Conservation (phyloP, 2,888 invertebrate genomes). For the Campoletis raptor region DNA sequence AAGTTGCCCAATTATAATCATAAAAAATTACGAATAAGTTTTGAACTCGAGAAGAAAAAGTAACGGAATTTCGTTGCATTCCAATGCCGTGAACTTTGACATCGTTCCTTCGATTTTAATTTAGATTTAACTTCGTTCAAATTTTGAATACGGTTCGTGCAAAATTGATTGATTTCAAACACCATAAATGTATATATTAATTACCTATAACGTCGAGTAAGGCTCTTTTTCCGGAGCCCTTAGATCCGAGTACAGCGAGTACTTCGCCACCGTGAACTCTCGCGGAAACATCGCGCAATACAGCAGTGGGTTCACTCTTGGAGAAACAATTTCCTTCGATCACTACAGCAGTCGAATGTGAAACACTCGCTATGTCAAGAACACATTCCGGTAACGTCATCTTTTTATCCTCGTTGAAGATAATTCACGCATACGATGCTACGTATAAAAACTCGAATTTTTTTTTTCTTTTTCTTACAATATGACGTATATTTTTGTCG, state of each 20-base stretch:
- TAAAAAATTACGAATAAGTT: no score
- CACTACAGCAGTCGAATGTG: constrained; percentile 87
- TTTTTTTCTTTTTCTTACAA: constrained; percentile 2
- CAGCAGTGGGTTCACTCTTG: constrained; percentile 86
- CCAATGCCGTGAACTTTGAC: no score
- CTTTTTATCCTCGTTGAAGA: constrained; percentile 77
- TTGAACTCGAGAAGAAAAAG: no score
- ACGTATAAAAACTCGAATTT: not conserved
- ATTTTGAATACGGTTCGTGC: no score
- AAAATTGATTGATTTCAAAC: not conserved
- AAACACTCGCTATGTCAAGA: constrained; percentile 94
- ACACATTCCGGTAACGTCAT: constrained; percentile 95
- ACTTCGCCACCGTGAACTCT: constrained; percentile 97
- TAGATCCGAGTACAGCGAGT: constrained; percentile 96
- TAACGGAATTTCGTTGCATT: no score
- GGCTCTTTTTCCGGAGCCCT: constrained; percentile 98
- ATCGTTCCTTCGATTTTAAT: no score
- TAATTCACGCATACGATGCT: constrained; percentile 10
- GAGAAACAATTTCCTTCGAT: constrained; percentile 80
- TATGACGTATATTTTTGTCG: constrained; percentile 9
- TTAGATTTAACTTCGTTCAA: no score
- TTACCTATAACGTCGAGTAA: constrained; percentile 94
- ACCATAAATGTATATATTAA: not conserved
- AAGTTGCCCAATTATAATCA: no score
- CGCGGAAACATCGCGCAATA: constrained; percentile 96